Conservation (phyloP, 2,888 invertebrate species). For the Gibbula magus region DNA sequence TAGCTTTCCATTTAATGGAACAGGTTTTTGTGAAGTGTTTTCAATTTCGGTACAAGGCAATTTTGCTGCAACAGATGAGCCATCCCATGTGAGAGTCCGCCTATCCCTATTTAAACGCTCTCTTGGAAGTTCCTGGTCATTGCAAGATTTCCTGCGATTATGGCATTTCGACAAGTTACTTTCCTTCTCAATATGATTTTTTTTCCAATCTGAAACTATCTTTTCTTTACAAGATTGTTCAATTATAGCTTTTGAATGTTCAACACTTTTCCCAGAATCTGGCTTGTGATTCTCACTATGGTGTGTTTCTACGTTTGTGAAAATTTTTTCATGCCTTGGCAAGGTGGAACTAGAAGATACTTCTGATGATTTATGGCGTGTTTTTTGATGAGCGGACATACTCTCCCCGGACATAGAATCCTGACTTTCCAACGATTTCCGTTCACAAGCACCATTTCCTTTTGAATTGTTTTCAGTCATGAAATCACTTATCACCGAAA, state of each 20-base stretch:
- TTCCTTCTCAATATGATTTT: not conserved
- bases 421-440: too few relatives aligned
- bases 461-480: not conserved
- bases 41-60: not conserved
- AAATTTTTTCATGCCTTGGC: not conserved
- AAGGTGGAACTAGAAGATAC: not conserved
- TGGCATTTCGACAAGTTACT: not conserved
- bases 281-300: too few relatives aligned
- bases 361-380: not conserved
- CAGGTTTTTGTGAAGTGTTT: not conserved
- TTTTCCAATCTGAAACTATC: too few relatives aligned
- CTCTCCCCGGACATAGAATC: not conserved
- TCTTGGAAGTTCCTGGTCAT: not conserved
- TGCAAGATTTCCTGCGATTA: not conserved
- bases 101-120: not conserved
- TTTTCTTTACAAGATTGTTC: too few relatives aligned
- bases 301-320: too few relatives aligned
- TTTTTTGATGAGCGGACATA: not conserved
- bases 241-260: too few relatives aligned
- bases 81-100: not conserved
- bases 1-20: not conserved
- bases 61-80: not conserved
- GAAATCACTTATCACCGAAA: not conserved
- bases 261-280: too few relatives aligned
- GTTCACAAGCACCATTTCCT: not conserved